phyloP scores from a whole-genome alignment of 2,113 vertebrate genomes.

The Glareola pratincola region DNA sequence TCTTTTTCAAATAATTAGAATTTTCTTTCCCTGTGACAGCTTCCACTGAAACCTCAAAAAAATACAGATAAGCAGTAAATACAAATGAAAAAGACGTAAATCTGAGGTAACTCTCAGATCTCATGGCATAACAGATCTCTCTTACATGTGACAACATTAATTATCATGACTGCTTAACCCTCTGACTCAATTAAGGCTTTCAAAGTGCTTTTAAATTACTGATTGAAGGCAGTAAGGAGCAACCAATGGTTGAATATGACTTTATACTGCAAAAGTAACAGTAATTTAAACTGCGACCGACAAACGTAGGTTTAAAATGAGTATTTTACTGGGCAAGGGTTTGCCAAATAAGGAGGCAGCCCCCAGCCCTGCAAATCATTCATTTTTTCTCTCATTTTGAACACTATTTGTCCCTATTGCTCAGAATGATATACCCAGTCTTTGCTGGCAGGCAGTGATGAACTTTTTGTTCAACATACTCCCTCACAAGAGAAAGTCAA shows the following conservation, averaged over 20 bases:
- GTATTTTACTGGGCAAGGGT: background rate
- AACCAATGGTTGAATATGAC: background rate
- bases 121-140: background rate
- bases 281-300: background rate
- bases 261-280: background rate
- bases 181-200: background rate
- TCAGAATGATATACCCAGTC: background rate
- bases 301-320: background rate
- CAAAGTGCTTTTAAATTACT: background rate
- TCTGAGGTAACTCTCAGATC: background rate
- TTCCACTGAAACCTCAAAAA: background rate
- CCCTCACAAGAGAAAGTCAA: background rate
- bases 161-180: background rate
- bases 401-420: background rate
- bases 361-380: background rate
- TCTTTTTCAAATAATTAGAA: background rate
- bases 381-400: background rate
- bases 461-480: constrained; percentile 1
- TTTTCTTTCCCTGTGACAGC: background rate
- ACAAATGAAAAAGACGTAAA: background rate
- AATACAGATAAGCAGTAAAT: background rate
- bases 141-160: background rate
- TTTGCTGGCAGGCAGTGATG: background rate
- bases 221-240: background rate
- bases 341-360: background rate